These are phyloP conservation scores for Hystrix brachyura DNA, from an alignment of 2,113 vertebrate species.

Conservation along the genomic window DNA sequence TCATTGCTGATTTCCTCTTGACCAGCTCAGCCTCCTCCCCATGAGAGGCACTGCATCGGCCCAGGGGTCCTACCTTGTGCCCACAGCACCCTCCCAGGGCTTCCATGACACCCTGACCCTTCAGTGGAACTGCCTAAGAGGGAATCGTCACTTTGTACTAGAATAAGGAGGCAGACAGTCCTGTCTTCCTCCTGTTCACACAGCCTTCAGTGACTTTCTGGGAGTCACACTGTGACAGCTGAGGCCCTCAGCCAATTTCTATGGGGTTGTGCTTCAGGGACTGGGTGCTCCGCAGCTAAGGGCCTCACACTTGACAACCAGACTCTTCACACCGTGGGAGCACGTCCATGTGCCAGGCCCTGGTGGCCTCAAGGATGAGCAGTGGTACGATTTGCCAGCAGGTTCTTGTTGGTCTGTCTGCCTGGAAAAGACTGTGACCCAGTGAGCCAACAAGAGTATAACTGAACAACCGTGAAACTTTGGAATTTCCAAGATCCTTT, in stretches of 20 bases:
- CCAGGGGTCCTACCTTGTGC: not conserved
- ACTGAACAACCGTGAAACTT: not conserved
- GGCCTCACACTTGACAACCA: not conserved
- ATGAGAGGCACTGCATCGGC: not conserved
- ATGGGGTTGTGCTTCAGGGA: fast-evolving
- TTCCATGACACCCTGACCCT: fast-evolving
- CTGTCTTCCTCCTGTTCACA: not conserved
- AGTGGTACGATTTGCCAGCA: no score
- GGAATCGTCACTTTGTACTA: not conserved
- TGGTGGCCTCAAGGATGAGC: not conserved
- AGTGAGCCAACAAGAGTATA: not conserved
- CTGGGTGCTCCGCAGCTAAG: not conserved
- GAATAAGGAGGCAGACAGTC: not conserved
- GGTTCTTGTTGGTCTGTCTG: not conserved
- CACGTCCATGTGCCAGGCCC: not conserved
- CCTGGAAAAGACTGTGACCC: not conserved
- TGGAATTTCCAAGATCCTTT: not conserved
- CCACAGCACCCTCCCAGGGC: not conserved
- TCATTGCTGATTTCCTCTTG: not conserved
- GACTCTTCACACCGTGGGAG: fast-evolving
- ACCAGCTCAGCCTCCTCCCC: not conserved
- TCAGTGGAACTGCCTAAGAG: no score
- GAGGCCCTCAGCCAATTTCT: not conserved
- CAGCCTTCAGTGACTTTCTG: not conserved
- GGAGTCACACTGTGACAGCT: not conserved